Conservation (phyloP, 2,113 vertebrate genomes). For the Megaptera novaeangliae region DNA sequence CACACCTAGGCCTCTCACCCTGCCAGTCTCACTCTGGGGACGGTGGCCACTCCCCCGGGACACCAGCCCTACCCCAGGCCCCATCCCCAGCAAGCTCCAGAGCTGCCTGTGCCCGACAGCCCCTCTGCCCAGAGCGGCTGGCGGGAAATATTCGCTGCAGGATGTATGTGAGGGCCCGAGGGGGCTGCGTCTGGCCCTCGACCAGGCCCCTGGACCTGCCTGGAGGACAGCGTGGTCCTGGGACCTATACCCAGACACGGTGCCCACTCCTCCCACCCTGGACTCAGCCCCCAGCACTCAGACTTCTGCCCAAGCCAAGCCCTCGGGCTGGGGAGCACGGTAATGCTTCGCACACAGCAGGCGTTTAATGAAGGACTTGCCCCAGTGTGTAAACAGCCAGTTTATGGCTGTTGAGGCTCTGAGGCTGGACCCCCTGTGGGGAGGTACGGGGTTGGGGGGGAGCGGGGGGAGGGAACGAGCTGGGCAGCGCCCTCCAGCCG, state of each 20-base stretch:
- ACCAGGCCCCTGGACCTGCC: neutral
- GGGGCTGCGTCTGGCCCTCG: neutral
- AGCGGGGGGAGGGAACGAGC: neutral
- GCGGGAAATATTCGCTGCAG: neutral
- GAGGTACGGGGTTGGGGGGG: rapidly evolving
- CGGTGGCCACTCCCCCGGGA: neutral
- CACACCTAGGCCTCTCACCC: neutral
- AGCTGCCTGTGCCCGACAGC: neutral
- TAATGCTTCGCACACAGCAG: neutral
- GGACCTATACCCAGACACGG: neutral
- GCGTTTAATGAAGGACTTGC: rapidly evolving
- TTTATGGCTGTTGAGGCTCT: too few relatives aligned
- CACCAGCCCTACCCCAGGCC: neutral
- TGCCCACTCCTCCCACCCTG: neutral
- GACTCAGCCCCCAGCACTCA: too few relatives aligned
- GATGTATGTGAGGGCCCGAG: neutral
- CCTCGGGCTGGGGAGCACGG: neutral
- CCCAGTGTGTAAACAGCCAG: too few relatives aligned
- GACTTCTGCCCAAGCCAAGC: too few relatives aligned
- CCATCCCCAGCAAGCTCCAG: neutral
- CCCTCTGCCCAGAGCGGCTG: neutral
- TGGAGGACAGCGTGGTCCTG: neutral
- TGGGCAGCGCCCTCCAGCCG: neutral
- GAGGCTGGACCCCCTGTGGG: neutral
- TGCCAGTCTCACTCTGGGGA: neutral